phyloP scores from a whole-genome alignment of 2,888 invertebrate species.

The Flexamia atlantica region DNA sequence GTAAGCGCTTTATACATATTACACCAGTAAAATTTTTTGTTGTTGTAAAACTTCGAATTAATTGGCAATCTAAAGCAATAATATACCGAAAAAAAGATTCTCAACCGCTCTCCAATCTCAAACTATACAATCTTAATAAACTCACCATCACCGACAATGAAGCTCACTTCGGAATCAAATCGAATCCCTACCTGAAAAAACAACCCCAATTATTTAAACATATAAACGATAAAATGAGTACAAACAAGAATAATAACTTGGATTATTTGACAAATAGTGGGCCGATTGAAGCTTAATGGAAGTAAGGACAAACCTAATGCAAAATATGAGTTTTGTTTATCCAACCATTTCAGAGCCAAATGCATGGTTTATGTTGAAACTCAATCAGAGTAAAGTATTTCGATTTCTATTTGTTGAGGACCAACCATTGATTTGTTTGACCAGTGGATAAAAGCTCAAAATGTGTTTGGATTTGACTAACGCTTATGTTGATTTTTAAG shows the following conservation, averaged over 20 bases:
- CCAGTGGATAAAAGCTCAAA: background rate
- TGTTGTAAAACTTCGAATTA: no score
- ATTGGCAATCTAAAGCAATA: no score
- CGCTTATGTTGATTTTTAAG: no score
- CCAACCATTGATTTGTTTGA: background rate
- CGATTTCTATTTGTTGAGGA: background rate
- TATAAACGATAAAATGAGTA: background rate
- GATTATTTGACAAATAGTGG: no score
- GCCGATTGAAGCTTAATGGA: background rate
- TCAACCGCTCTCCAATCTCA: no score
- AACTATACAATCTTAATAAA: no score
- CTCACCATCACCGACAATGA: no score
- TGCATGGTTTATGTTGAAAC: slow-evolving; percentile 18
- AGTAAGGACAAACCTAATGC: background rate
- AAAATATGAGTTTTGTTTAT: background rate
- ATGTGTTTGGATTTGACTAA: background rate
- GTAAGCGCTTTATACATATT: no score
- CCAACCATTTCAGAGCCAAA: background rate
- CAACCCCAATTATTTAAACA: background rate
- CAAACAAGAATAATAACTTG: no score
- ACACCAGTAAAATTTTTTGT: no score
- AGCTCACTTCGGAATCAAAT: no score
- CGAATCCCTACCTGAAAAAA: background rate
- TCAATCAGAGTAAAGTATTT: background rate
- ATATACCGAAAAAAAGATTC: no score